Percentiles rank a stretch among this genome's conserved stretches.
Evolutionary conservation across 2,888 invertebrate species (phyloP).

Genomic region (Malthinus flaveolus): DNA sequence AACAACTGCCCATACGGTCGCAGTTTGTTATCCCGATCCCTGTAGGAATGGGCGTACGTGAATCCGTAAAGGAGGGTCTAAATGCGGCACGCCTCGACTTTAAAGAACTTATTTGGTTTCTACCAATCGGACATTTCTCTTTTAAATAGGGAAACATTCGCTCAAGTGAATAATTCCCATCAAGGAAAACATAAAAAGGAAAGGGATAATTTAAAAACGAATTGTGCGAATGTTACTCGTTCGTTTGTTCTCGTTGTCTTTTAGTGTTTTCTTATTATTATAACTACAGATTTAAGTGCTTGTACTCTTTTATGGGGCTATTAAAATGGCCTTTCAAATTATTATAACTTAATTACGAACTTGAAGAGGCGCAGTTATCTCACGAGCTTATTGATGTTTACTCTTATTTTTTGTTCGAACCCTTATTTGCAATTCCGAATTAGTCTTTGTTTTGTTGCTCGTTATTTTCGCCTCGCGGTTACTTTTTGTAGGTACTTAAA

Average conservation of each 20-base stretch:
- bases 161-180: constrained; percentile 27
- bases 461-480: constrained; percentile 24
- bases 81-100: constrained; percentile 13
- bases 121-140: constrained; percentile 30
- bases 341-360: constrained; percentile 51
- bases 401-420: constrained; percentile 25
- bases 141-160: constrained; percentile 35
- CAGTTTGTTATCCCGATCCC: constrained; percentile 18
- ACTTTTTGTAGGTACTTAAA: constrained; percentile 26
- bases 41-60: constrained; percentile 23
- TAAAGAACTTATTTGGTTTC: constrained; percentile 24
- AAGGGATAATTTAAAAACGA: constrained; percentile 9
- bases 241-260: constrained; percentile 47
- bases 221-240: constrained; percentile 25
- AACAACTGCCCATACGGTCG: constrained; percentile 36
- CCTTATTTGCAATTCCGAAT: constrained; percentile 29
- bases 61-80: constrained; percentile 6
- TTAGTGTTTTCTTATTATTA: constrained; percentile 50
- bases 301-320: constrained; percentile 53
- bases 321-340: constrained; percentile 51
- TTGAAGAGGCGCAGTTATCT: constrained; percentile 32
- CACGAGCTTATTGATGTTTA: constrained; percentile 24
- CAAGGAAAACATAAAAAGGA: not conserved
- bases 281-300: constrained; percentile 51
- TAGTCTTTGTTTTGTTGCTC: constrained; percentile 28